Evolutionary conservation across 2,888 invertebrate species (phyloP).

Genomic region (Chaitophorus viminalis): DNA sequence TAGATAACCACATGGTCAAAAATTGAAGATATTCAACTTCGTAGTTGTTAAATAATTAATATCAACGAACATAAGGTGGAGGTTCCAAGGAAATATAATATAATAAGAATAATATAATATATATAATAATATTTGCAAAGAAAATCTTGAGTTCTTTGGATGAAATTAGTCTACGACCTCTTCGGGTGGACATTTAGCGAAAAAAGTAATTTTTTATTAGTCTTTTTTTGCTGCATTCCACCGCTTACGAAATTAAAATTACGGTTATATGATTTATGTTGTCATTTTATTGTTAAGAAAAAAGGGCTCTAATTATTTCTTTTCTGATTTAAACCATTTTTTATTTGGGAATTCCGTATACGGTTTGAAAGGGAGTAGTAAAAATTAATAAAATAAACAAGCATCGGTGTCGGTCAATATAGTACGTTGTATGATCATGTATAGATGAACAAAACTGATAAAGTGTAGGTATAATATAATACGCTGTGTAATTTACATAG

Average conservation of each 20-base stretch:
- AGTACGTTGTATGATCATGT: not conserved
- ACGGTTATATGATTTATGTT: not conserved
- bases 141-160: not conserved
- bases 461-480: no score
- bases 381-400: not conserved
- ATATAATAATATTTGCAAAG: not conserved
- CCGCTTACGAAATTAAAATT: conserved; percentile 4
- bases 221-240: not conserved
- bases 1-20: no score
- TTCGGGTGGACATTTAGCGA: not conserved
- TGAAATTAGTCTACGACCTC: not conserved
- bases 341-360: not conserved
- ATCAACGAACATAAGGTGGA: no score
- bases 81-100: no score
- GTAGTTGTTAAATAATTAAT: no score
- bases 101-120: no score
- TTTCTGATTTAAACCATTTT: not conserved
- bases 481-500: not conserved
- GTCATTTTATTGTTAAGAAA: not conserved
- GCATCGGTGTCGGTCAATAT: not conserved
- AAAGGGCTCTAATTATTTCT: not conserved
- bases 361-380: not conserved
- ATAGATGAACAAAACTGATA: not conserved
- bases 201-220: not conserved
- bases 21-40: no score